phyloP scores from a whole-genome alignment of 1,140 invertebrate species.

The Leptestheria dahalacensis region DNA sequence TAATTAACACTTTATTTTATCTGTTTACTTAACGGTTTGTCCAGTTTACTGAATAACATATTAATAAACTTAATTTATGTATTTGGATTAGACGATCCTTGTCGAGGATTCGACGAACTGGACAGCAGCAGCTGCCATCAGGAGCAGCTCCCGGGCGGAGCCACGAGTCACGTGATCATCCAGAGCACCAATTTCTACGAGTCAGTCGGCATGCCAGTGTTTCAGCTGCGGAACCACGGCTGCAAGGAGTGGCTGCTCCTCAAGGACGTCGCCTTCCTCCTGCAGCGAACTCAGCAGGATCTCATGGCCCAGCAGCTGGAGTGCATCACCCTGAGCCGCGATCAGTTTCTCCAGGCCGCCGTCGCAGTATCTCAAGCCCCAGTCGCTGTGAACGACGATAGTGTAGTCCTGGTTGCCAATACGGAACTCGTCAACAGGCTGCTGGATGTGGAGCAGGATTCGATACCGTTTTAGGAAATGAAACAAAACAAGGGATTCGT shows the following conservation, averaged over 20 bases:
- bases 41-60: no score
- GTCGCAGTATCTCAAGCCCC: not conserved
- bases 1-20: no score
- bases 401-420: not conserved
- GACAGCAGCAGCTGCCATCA: not conserved
- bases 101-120: not conserved
- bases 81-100: not conserved
- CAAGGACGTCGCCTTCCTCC: not conserved
- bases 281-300: not conserved
- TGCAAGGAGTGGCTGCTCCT: not conserved
- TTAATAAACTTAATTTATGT: no score
- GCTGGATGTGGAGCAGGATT: not conserved
- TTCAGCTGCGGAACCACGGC: not conserved
- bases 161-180: no score
- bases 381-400: not conserved
- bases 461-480: not conserved
- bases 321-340: not conserved
- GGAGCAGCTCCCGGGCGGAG: not conserved
- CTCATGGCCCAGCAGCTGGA: not conserved
- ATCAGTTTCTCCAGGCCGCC: not conserved
- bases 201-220: not conserved
- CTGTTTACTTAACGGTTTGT: no score
- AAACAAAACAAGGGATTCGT: not conserved
- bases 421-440: not conserved
- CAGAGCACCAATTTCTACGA: not conserved